Conservation (phyloP, 35 echinoderm and acorn worm genomes). For the Eucidaris tribuloides region DNA sequence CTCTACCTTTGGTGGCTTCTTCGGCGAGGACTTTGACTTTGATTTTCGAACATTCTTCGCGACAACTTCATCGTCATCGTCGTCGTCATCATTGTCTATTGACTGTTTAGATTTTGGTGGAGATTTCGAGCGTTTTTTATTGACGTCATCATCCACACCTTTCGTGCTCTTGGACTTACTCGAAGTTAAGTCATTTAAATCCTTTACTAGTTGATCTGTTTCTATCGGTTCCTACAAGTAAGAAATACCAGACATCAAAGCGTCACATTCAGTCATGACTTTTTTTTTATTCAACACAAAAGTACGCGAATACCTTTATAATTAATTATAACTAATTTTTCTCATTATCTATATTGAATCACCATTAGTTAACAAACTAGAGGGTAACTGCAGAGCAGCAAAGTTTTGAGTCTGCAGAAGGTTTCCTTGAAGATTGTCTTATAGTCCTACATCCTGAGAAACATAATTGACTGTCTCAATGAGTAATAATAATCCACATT, state of each 20-base stretch:
- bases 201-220: neutral
- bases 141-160: neutral
- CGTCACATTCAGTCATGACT: too few relatives aligned
- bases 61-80: neutral
- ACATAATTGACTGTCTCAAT: too few relatives aligned
- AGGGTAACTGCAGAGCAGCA: neutral
- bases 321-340: neutral
- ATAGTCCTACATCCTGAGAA: too few relatives aligned
- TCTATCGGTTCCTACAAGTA: neutral
- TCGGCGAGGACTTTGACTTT: neutral
- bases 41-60: neutral
- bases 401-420: neutral
- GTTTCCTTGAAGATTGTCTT: too few relatives aligned
- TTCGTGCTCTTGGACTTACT: neutral
- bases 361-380: neutral
- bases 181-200: conserved; percentile 1
- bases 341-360: neutral
- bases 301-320: neutral
- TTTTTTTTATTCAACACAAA: too few relatives aligned
- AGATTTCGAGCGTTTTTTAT: neutral
- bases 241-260: too few relatives aligned
- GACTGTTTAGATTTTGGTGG: neutral
- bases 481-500: too few relatives aligned
- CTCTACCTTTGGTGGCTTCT: conserved; percentile 1
- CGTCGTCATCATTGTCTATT: conserved; percentile 7